Conservation (phyloP, 2,888 invertebrate genomes). For the Hypena proboscidalis region DNA sequence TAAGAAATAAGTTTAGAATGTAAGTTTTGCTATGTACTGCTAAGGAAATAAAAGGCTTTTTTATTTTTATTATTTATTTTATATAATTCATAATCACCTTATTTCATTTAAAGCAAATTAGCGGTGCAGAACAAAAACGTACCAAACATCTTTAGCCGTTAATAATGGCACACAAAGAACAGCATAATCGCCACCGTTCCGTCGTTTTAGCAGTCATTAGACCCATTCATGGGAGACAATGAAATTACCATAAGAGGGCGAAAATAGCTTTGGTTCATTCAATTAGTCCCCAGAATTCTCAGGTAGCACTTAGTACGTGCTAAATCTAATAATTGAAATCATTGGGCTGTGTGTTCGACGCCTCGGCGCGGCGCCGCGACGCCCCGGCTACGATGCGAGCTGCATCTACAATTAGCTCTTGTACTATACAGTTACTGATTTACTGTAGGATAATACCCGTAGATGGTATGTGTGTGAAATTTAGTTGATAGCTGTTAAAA, state of each 20-base stretch:
- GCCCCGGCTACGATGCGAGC: conserved; percentile 42
- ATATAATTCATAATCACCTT: not conserved
- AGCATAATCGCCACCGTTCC: conserved; percentile 38
- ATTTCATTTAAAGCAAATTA: not conserved
- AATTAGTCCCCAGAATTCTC: conserved; percentile 52
- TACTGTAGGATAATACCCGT: too few relatives aligned
- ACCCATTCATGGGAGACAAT: conserved; percentile 43
- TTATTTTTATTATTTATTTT: too few relatives aligned
- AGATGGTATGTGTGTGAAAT: too few relatives aligned
- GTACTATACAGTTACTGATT: too few relatives aligned
- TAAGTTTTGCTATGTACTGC: too few relatives aligned
- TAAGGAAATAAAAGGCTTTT: too few relatives aligned
- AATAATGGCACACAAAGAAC: conserved; percentile 29
- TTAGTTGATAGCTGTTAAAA: too few relatives aligned
- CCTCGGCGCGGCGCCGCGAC: conserved; percentile 26
- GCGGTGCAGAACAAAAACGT: conserved; percentile 10
- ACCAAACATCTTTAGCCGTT: conserved; percentile 21
- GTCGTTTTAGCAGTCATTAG: conserved; percentile 44
- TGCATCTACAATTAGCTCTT: conserved; percentile 60
- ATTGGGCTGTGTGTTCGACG: conserved; percentile 43
- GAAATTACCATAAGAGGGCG: conserved; percentile 48
- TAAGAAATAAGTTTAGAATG: too few relatives aligned
- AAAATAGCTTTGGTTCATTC: conserved; percentile 44
- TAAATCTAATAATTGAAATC: conserved; percentile 75
- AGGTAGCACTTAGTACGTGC: conserved; percentile 40